phyloP scores from a whole-genome alignment of 53 echinoderm and acorn worm genomes.

The Holothuria leucospilota region DNA sequence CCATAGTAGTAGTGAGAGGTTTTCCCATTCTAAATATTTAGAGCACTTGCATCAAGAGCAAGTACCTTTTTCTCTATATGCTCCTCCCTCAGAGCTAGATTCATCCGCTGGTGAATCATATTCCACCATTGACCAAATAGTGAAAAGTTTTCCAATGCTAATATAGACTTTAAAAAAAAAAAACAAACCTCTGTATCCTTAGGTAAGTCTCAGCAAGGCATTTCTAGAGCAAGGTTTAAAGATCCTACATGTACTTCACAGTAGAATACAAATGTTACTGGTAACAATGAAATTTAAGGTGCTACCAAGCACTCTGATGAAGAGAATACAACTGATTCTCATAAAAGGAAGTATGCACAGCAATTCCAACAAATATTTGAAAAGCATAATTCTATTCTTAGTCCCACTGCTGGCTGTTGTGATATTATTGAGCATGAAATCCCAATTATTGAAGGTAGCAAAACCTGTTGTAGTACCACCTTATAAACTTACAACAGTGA shows the following conservation, averaged over 20 bases:
- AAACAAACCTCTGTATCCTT: constrained; percentile 17
- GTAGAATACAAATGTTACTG: not conserved
- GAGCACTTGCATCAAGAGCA: constrained; percentile 5
- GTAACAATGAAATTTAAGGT: not conserved
- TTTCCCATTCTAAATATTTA: not conserved
- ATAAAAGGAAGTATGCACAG: not conserved
- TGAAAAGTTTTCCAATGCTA: not conserved
- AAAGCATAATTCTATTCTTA: constrained; percentile 4
- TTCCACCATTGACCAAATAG: not conserved
- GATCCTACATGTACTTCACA: not conserved
- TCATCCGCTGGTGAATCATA: too few species aligned
- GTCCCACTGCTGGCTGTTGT: constrained; percentile 27
- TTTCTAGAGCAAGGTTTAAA: constrained; percentile 8
- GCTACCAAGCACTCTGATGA: not conserved
- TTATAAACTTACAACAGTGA: constrained; percentile 34
- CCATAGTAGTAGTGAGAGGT: too few species aligned
- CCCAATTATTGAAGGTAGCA: not conserved
- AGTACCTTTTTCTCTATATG: not conserved
- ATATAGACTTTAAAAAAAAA: constrained; percentile 2
- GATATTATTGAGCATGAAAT: constrained; percentile 33
- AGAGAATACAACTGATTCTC: not conserved
- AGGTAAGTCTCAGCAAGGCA: not conserved
- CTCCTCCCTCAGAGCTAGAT: constrained; percentile 1
- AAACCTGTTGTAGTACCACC: constrained; percentile 36
- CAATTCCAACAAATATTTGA: constrained; percentile 24